phyloP scores from a whole-genome alignment of 2,113 vertebrate genomes.

The Paramormyrops kingsleyae region DNA sequence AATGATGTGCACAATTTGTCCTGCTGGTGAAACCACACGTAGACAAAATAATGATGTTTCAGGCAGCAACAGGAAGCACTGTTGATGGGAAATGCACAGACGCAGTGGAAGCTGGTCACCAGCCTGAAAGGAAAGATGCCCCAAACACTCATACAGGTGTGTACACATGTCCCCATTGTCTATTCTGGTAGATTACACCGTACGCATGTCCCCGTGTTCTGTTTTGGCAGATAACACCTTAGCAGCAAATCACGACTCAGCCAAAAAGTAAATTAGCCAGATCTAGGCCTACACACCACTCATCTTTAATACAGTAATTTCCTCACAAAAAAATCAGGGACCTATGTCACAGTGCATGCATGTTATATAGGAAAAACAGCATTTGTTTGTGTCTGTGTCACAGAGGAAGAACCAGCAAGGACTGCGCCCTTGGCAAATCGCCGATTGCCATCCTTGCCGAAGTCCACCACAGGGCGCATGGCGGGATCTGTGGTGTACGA shows the following conservation, averaged over 20 bases:
- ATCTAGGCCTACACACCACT: not conserved
- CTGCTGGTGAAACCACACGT: not conserved
- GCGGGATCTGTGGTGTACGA: not conserved
- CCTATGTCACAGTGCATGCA: not conserved
- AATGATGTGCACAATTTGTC: not conserved
- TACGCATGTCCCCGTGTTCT: not conserved
- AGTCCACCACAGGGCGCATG: not conserved
- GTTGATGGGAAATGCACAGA: not conserved
- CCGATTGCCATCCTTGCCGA: conserved; percentile 22
- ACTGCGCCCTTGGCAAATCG: not conserved
- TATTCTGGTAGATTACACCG: not conserved
- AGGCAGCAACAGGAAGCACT: not conserved
- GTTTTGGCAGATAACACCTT: not conserved
- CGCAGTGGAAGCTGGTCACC: not conserved
- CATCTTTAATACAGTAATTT: not conserved
- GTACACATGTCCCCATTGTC: not conserved
- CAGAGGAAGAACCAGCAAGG: not conserved
- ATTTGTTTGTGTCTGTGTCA: not conserved
- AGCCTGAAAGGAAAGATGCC: not conserved
- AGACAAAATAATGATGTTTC: not conserved
- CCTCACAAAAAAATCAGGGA: not conserved
- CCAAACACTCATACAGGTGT: not conserved
- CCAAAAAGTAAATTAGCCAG: not conserved
- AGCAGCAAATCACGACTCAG: not conserved
- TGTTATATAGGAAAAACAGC: not conserved